Conservation (phyloP, 2,113 vertebrate genomes). For the Speoplatyrhinus poulsoni region DNA sequence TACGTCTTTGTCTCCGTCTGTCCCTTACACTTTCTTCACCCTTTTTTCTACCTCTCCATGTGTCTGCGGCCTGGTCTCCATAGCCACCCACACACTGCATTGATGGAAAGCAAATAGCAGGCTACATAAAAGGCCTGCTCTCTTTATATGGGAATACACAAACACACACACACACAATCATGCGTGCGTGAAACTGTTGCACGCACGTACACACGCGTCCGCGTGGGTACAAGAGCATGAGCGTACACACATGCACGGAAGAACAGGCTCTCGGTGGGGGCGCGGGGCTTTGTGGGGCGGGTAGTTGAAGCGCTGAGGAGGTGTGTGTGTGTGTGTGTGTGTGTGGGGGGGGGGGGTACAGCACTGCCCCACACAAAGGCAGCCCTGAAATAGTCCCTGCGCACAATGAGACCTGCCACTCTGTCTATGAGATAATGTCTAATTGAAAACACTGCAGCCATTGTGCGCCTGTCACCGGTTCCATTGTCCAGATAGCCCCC, state of each 20-base stretch:
- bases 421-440: constrained; percentile 99
- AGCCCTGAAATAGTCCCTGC: constrained; percentile 95
- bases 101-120: constrained; percentile 62
- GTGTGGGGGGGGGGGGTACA: constrained; percentile 82
- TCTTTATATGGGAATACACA: constrained; percentile 36
- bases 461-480: constrained; percentile 99
- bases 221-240: neutral
- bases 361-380: constrained; percentile 91
- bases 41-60: constrained; percentile 2
- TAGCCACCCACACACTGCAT: constrained; percentile 56
- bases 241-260: neutral
- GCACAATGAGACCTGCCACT: constrained; percentile 93
- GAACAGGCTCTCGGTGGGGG: constrained; percentile 5
- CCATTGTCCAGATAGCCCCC: constrained; percentile 90
- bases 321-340: neutral
- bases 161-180: constrained; percentile 31
- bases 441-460: constrained; percentile 94
- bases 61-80: constrained; percentile 20
- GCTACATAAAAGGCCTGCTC: constrained; percentile 54
- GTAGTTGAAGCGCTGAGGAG: neutral
- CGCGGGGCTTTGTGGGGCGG: neutral
- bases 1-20: neutral
- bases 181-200: neutral
- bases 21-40: neutral
- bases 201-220: constrained; percentile 25